phyloP scores from a whole-genome alignment of 2,113 vertebrate genomes.

The Chamaea fasciata region DNA sequence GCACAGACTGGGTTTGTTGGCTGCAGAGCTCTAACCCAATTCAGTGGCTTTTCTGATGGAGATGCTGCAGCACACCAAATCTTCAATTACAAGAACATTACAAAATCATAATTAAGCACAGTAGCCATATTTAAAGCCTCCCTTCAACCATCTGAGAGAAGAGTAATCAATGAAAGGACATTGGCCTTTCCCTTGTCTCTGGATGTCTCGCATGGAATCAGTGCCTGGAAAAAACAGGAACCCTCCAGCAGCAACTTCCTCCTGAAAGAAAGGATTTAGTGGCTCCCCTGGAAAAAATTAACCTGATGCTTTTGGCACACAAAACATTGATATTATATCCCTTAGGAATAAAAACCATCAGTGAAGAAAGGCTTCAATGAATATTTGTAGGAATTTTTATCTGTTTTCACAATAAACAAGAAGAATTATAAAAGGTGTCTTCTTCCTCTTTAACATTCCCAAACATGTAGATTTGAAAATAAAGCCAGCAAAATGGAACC shows the following conservation, averaged over 20 bases:
- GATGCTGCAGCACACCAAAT: background rate
- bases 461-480: background rate
- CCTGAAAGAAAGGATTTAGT: background rate
- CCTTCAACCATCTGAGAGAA: background rate
- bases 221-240: background rate
- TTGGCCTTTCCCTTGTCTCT: background rate
- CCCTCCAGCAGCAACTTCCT: background rate
- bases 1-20: background rate
- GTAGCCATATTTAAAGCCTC: background rate
- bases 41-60: background rate
- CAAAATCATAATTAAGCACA: conserved; percentile 26
- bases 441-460: background rate
- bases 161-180: accelerated
- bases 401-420: background rate
- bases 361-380: background rate
- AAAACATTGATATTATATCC: background rate
- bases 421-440: background rate
- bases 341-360: background rate
- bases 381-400: background rate
- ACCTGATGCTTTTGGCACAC: background rate
- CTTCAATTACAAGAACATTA: background rate
- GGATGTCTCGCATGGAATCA: accelerated
- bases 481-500: background rate
- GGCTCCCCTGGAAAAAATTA: background rate
- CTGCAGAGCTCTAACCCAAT: background rate